Percentiles rank a stretch among this genome's conserved stretches.
Conservation (phyloP, 2,113 vertebrate species). For the Hipposideros armiger region DNA sequence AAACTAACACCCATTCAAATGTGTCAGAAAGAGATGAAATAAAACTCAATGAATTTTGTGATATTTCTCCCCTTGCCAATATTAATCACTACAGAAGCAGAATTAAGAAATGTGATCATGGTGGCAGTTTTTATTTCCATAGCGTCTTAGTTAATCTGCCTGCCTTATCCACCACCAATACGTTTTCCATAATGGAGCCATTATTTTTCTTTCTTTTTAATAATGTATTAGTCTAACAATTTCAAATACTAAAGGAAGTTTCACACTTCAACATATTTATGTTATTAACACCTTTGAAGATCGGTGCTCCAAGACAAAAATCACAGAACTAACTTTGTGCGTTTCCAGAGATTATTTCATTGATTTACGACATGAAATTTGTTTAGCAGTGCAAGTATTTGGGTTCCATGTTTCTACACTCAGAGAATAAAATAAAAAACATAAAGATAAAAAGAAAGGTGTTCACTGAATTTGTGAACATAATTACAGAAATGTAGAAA, state of each 20-base stretch:
- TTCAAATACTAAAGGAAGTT: not conserved
- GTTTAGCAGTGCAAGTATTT: not conserved
- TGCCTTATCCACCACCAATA: not conserved
- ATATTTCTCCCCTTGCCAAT: not conserved
- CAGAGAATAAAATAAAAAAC: not conserved
- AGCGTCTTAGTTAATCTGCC: not conserved
- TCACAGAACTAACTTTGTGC: not conserved
- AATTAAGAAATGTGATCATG: not conserved
- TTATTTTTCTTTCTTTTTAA: not conserved
- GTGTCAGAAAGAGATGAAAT: not conserved
- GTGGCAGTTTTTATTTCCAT: not conserved
- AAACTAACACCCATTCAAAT: not conserved
- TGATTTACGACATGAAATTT: not conserved
- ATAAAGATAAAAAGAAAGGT: not conserved
- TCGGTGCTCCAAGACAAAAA: not conserved
- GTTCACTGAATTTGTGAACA: not conserved
- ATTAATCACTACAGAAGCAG: not conserved
- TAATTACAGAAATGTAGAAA: not conserved
- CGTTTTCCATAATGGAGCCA: fast-evolving
- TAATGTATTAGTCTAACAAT: not conserved
- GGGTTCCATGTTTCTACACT: not conserved
- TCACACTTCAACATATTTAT: not conserved
- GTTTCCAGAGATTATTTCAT: not conserved
- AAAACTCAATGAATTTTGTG: not conserved
- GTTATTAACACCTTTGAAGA: not conserved